Evolutionary conservation across 2,113 vertebrate species (phyloP), one percentile per base, ranked within the genome.

Genomic region (Crotalus tigris): DNA sequence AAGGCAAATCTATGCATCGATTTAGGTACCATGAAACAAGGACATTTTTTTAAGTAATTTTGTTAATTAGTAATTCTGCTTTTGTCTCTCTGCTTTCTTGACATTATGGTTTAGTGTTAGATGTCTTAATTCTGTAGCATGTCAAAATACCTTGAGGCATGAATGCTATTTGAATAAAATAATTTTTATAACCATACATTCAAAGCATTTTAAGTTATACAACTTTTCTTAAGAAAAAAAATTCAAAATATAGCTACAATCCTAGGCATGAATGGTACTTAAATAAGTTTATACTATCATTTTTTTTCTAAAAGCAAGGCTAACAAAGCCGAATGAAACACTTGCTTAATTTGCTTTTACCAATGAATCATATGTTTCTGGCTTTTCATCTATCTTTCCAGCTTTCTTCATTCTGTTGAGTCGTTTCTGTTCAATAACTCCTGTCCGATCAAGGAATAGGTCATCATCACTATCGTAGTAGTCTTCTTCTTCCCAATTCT

Each of bases 391-490:
- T 61, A 99, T 98, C 97, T 99, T 99, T 57, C 99, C 99, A 11
- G 99, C 99, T 96, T 99, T 99, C 94, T 98, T 99, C 99, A 99
- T 99, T 64, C 99, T 98, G 92, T 98, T 98, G 85, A 98, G 96
- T 61, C 99, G 98, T 96, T 99, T 99, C 97, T 97, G 99, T 96
- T 99, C 99, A 58, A 99, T 98, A 0, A 98, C 97, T 64, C 99
- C 99, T 0, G 99, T 99, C 64, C 99, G 97, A 95, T 99, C 99
- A 21, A 99, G 98, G 94, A 99, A 99, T 12, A 98, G 98, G 95
- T 99, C 99, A 12, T 99, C 99, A 2, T 99, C 99, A 12, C 99
- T 99, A 96, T 99, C 99, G 69, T 99, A 99, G 96, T 98, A 99
- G 91, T 99, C 99, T 94, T 99, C 99, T 21, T 99, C 99, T 93